Evolutionary conservation across 2,797 vertebrate genomes (phyloP).

Genomic region (Kryptopterus vitreolus): DNA sequence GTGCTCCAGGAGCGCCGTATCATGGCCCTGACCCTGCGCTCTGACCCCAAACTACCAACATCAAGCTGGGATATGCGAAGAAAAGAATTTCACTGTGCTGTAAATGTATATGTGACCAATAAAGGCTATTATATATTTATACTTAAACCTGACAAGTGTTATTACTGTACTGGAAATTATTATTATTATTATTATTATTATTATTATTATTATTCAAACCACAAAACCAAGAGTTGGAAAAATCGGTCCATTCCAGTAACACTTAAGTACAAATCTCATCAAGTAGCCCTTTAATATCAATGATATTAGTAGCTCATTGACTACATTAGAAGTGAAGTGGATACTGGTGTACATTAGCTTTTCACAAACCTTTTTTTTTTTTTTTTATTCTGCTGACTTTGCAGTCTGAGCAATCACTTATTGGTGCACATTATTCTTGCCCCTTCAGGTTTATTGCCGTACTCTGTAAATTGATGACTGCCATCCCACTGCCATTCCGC

Average conservation of each 20-base stretch:
- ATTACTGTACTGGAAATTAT: background rate
- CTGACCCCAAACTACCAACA: no score
- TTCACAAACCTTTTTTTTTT: background rate
- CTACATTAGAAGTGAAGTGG: background rate
- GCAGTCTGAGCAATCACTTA: conserved; percentile 2
- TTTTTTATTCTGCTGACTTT: background rate
- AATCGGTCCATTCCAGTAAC: background rate
- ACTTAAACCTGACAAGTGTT: background rate
- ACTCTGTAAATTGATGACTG: background rate
- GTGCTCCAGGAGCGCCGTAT: no score
- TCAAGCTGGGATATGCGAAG: no score
- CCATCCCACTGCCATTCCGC: background rate
- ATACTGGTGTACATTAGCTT: background rate
- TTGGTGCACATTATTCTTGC: background rate
- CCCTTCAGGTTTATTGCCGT: background rate
- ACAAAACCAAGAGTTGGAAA: no score
- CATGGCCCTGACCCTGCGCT: no score
- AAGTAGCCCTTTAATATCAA: background rate
- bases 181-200: no score
- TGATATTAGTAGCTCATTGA: background rate
- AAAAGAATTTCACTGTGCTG: no score
- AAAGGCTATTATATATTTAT: no score
- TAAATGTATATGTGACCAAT: no score
- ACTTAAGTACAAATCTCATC: background rate
- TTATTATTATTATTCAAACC: no score